Conservation (phyloP, 2,888 invertebrate species). For the Pheosia tremula region DNA sequence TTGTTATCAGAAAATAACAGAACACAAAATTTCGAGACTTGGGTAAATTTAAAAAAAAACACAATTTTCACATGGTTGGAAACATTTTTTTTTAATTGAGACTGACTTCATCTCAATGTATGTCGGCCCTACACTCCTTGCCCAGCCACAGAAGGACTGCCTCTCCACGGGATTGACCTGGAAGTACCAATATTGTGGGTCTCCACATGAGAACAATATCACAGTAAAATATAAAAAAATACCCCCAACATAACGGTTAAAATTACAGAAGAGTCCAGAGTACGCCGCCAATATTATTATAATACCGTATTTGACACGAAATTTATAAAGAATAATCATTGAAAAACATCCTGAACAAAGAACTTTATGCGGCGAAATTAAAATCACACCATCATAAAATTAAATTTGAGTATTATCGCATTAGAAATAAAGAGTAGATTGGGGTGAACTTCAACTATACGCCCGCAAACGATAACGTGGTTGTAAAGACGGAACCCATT, state of each 20-base stretch:
- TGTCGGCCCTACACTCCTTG: too few relatives aligned
- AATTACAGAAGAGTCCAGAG: conserved; percentile 15
- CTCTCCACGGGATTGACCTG: too few relatives aligned
- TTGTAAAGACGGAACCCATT: conserved; percentile 46
- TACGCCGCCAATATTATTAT: conserved; percentile 11
- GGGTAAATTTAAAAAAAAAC: too few relatives aligned
- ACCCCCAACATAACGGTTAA: conserved; percentile 15
- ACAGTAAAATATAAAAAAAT: conserved; percentile 13
- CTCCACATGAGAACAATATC: not conserved
- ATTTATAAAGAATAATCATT: conserved; percentile 52
- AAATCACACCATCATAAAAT: conserved; percentile 4
- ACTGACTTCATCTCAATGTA: too few relatives aligned
- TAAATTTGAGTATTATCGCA: conserved; percentile 13
- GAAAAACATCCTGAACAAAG: conserved; percentile 56
- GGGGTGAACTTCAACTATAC: conserved; percentile 15
- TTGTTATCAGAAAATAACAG: too few relatives aligned
- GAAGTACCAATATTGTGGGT: too few relatives aligned
- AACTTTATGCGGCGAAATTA: conserved; percentile 38
- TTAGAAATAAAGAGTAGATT: conserved; percentile 3
- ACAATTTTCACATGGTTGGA: too few relatives aligned
- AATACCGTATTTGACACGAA: conserved; percentile 34
- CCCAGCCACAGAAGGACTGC: too few relatives aligned
- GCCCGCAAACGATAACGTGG: conserved; percentile 16
- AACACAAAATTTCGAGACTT: too few relatives aligned
- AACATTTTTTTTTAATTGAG: too few relatives aligned